phyloP scores from a whole-genome alignment of 1,140 invertebrate species.

The Tachypleus tridentatus region DNA sequence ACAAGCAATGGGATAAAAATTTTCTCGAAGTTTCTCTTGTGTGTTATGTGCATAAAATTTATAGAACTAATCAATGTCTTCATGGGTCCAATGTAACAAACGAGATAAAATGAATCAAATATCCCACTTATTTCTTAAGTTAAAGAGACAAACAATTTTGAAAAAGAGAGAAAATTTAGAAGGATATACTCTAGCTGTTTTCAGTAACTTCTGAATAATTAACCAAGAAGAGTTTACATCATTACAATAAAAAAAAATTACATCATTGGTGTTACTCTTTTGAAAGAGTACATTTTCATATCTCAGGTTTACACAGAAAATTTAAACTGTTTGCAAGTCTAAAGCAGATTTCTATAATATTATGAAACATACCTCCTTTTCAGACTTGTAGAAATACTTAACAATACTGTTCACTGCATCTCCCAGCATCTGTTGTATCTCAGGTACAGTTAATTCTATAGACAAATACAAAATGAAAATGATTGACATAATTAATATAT shows the following conservation, averaged over 20 bases:
- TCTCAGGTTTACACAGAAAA: constrained; percentile 2
- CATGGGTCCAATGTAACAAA: no score
- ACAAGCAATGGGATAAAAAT: no score
- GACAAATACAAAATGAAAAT: constrained; percentile 9
- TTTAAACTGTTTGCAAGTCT: not conserved
- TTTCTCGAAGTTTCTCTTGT: no score
- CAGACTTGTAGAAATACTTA: constrained; percentile 82
- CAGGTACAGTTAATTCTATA: constrained; percentile 28
- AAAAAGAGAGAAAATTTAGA: no score
- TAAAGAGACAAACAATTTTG: no score
- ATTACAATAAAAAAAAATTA: constrained; percentile 6
- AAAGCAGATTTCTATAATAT: constrained; percentile 8
- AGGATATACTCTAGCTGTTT: no score
- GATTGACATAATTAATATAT: constrained; percentile 9
- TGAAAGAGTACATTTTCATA: not conserved
- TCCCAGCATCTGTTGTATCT: constrained; percentile 43
- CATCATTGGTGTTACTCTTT: not conserved
- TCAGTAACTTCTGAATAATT: no score
- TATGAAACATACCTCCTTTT: constrained; percentile 40
- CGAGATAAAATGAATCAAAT: no score
- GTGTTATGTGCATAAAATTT: no score
- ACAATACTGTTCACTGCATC: constrained; percentile 94
- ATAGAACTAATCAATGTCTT: no score
- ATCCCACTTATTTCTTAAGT: no score
- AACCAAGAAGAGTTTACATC: not conserved